These are phyloP conservation scores for Sphyrna mokarran DNA, from an alignment of 2,113 vertebrate species.

Conservation along the genomic window DNA sequence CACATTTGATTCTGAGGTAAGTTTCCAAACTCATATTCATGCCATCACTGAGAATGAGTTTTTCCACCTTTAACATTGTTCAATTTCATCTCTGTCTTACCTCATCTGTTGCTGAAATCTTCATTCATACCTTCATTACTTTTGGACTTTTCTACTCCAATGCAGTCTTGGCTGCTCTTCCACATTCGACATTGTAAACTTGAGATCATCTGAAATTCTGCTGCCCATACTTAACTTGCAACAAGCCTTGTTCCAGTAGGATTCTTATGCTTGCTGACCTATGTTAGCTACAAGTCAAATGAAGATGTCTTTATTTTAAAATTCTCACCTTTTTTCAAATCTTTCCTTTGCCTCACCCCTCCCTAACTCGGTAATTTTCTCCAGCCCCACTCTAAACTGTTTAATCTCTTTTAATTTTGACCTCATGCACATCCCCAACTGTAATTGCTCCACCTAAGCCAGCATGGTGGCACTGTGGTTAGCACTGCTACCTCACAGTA, in stretches of 20 bases:
- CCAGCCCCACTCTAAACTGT: too few species aligned
- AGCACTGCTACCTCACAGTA: too few species aligned
- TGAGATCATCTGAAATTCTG: not conserved
- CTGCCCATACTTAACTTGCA: not conserved
- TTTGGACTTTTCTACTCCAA: not conserved
- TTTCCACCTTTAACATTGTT: not conserved
- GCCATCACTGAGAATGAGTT: not conserved
- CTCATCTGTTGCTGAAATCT: not conserved
- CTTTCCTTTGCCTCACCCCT: not conserved
- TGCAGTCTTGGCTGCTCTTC: not conserved
- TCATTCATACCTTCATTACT: not conserved
- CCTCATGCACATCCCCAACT: too few species aligned
- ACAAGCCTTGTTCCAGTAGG: not conserved
- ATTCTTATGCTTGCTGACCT: not conserved
- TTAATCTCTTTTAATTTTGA: too few species aligned
- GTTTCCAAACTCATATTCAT: not conserved
- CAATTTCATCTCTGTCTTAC: not conserved
- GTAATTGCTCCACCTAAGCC: too few species aligned
- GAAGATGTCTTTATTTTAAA: not conserved
- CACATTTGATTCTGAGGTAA: not conserved
- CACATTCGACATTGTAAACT: not conserved
- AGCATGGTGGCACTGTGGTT: too few species aligned
- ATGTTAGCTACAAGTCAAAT: not conserved
- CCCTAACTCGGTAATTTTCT: too few species aligned
- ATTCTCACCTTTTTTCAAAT: not conserved